These are phyloP conservation scores for Lacanobia oleracea DNA, from an alignment of 2,888 invertebrate genomes.

Conservation along the genomic window DNA sequence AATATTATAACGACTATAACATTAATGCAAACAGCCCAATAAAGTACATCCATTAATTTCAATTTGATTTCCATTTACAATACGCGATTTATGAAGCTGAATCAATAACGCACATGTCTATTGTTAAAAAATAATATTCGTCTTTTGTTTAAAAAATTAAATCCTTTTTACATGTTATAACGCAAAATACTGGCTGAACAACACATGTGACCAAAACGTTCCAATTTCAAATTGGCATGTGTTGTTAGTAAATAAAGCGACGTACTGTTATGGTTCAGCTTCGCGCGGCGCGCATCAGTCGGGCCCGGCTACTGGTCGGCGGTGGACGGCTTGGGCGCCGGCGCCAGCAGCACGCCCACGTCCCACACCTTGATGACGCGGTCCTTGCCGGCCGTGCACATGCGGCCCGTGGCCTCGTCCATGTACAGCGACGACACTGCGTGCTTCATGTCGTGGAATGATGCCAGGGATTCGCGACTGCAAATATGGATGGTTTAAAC, in stretches of 20 bases:
- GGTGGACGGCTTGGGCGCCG: conserved; percentile 80
- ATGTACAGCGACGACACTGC: conserved; percentile 96
- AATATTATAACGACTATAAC: conserved; percentile 67
- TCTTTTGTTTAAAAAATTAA: conserved; percentile 22
- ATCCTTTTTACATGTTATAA: background rate
- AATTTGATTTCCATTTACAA: conserved; percentile 38
- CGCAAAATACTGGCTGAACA: conserved; percentile 11
- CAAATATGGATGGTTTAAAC: conserved; percentile 67
- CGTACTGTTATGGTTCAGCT: conserved; percentile 50
- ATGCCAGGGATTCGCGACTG: conserved; percentile 97
- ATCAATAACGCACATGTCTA: conserved; percentile 10
- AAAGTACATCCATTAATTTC: conserved; percentile 49
- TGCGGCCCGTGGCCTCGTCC: conserved; percentile 96
- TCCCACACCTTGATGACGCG: conserved; percentile 98
- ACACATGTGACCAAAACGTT: conserved; percentile 23
- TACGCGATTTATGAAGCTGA: conserved; percentile 15
- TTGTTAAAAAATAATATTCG: background rate
- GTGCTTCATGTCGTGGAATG: conserved; percentile 98
- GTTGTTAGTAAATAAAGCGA: conserved; percentile 35
- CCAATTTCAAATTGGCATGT: conserved; percentile 18
- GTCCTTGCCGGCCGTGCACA: conserved; percentile 98
- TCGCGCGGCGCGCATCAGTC: background rate
- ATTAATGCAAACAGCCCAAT: conserved; percentile 64
- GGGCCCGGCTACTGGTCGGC: conserved; percentile 68
- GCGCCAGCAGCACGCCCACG: conserved; percentile 92